These are phyloP conservation scores for Eristalis arbustorum DNA, from an alignment of 2,888 invertebrate species.

Conservation along the genomic window DNA sequence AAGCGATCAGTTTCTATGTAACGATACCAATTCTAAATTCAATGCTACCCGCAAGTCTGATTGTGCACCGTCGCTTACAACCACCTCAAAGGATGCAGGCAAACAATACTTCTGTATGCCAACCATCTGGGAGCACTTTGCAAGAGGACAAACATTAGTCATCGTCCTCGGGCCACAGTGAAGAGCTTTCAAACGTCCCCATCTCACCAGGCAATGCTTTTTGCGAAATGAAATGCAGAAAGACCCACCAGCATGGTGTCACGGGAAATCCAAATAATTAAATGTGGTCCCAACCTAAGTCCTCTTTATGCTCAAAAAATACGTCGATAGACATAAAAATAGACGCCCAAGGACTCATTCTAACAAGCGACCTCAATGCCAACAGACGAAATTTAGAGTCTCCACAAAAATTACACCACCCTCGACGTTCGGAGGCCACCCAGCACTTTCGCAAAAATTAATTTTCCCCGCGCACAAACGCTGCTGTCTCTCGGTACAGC, in stretches of 20 bases:
- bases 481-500: slow-evolving; percentile 13
- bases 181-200: slow-evolving; percentile 10
- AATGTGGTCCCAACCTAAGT: slow-evolving; percentile 28
- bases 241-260: slow-evolving; percentile 16
- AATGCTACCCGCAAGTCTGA: background rate
- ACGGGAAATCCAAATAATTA: slow-evolving; percentile 57
- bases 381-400: slow-evolving; percentile 1
- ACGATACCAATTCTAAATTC: background rate
- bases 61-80: background rate
- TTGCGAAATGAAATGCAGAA: slow-evolving; percentile 39
- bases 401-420: slow-evolving; percentile 34
- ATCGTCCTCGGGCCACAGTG: slow-evolving; percentile 1
- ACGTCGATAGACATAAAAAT: slow-evolving; percentile 13
- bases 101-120: background rate
- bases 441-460: slow-evolving; percentile 50
- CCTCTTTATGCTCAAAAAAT: slow-evolving; percentile 16
- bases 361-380: slow-evolving; percentile 5
- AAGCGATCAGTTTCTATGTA: background rate
- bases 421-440: background rate
- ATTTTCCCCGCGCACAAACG: slow-evolving; percentile 34
- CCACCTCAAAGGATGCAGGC: background rate
- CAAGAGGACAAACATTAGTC: background rate
- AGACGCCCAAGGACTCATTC: slow-evolving; percentile 11
- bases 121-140: background rate
- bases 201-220: slow-evolving; percentile 30